Conservation (phyloP, 2,888 invertebrate species). For the Prosopocoilus inquinatus region DNA sequence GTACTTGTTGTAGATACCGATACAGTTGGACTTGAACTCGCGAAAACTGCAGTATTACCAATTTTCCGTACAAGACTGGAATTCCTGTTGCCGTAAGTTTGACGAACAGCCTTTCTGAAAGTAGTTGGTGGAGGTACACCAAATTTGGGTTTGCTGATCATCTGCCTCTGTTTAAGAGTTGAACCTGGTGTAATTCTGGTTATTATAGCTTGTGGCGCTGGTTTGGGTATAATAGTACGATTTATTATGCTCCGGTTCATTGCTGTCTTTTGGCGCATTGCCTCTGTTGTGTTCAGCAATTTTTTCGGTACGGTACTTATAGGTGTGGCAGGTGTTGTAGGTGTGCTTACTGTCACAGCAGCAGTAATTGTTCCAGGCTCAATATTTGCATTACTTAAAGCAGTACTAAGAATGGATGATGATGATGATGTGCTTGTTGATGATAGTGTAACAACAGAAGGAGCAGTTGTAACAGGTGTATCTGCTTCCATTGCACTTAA, state of each 20-base stretch:
- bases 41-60: conserved; percentile 36
- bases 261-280: conserved; percentile 43
- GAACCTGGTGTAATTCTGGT: conserved; percentile 26
- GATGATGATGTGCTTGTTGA: conserved; percentile 42
- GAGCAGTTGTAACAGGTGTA: not conserved
- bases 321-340: conserved; percentile 14
- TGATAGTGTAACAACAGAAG: conserved; percentile 11
- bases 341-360: conserved; percentile 14
- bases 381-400: conserved; percentile 39
- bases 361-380: not conserved
- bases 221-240: conserved; percentile 34
- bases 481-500: conserved; percentile 20
- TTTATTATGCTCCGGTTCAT: conserved; percentile 20
- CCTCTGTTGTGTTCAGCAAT: conserved; percentile 22
- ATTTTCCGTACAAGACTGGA: conserved; percentile 32
- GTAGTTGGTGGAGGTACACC: conserved; percentile 12
- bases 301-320: conserved; percentile 14
- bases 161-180: conserved; percentile 13
- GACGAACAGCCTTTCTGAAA: conserved; percentile 19
- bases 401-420: conserved; percentile 47
- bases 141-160: conserved; percentile 19
- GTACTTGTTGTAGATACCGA: too few relatives aligned
- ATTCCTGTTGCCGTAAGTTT: conserved; percentile 22
- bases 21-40: too few relatives aligned
- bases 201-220: conserved; percentile 36